Percentiles rank a stretch among this genome's conserved stretches.
These are phyloP conservation scores for Glyphotaelius pellucidus DNA, from an alignment of 2,888 invertebrate species.

Conservation along the genomic window DNA sequence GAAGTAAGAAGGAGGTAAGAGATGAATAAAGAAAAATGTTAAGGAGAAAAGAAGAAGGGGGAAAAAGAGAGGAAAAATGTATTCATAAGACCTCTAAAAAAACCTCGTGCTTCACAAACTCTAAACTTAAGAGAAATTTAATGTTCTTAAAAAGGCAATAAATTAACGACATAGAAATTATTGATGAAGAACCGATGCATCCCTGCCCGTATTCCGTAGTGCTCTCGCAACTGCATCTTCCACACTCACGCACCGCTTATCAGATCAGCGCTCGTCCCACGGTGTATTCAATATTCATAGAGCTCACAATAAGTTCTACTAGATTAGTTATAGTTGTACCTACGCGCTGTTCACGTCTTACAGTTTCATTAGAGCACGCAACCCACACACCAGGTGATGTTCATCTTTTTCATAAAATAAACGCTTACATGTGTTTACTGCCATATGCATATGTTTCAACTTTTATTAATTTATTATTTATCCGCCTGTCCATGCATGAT, in stretches of 20 bases:
- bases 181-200: background rate
- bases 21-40: too few species aligned
- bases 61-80: background rate
- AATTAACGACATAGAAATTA: too few species aligned
- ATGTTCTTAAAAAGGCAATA: too few species aligned
- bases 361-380: constrained; percentile 31
- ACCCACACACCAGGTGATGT: background rate
- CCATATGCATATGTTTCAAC: too few species aligned
- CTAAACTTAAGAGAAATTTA: too few species aligned
- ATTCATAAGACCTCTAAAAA: too few species aligned
- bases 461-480: too few species aligned
- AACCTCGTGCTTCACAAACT: background rate
- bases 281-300: constrained; percentile 1
- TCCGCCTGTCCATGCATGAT: too few species aligned
- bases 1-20: background rate
- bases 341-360: constrained; percentile 6
- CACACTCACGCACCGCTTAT: constrained; percentile 27
- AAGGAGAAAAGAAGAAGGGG: background rate
- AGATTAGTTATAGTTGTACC: background rate
- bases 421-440: too few species aligned
- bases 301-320: background rate
- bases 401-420: background rate
- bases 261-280: constrained; percentile 19
- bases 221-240: constrained; percentile 16
- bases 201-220: background rate